Evolutionary conservation across 2,113 vertebrate species (phyloP).

Genomic region (Pollimyrus isidori): DNA sequence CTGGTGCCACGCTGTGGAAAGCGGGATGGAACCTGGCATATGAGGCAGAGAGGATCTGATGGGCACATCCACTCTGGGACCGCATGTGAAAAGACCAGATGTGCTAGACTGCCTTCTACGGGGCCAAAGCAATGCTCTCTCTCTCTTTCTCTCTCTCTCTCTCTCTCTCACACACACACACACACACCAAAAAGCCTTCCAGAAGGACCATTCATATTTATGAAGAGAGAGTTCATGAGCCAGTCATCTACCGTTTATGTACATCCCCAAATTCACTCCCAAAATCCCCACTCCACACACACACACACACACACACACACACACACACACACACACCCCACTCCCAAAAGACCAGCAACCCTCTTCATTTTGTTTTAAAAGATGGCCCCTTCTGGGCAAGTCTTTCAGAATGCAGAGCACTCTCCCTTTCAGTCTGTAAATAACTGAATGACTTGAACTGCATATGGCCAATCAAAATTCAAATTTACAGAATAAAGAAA

Average conservation of each 20-base stretch:
- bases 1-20: neutral
- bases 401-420: constrained; percentile 52
- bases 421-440: constrained; percentile 26
- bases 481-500: neutral
- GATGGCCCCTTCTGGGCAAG: constrained; percentile 40
- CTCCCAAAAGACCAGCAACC: neutral
- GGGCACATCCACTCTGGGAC: constrained; percentile 51
- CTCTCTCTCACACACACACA: constrained; percentile 22
- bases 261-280: neutral
- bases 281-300: too few species aligned
- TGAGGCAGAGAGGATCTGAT: constrained; percentile 46
- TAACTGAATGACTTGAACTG: constrained; percentile 35
- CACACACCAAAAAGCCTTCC: constrained; percentile 25
- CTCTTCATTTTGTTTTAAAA: constrained; percentile 35
- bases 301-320: too few species aligned
- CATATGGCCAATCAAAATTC: constrained; percentile 35
- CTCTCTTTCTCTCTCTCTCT: neutral
- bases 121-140: neutral
- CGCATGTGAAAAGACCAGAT: constrained; percentile 13
- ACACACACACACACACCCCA: too few species aligned
- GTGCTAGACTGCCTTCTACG: neutral
- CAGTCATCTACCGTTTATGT: constrained; percentile 11
- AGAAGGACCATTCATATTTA: constrained; percentile 26
- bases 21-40: constrained; percentile 42
- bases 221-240: constrained; percentile 22